phyloP scores from a whole-genome alignment of 2,113 vertebrate species.

The Chaetorhynchus papuensis region DNA sequence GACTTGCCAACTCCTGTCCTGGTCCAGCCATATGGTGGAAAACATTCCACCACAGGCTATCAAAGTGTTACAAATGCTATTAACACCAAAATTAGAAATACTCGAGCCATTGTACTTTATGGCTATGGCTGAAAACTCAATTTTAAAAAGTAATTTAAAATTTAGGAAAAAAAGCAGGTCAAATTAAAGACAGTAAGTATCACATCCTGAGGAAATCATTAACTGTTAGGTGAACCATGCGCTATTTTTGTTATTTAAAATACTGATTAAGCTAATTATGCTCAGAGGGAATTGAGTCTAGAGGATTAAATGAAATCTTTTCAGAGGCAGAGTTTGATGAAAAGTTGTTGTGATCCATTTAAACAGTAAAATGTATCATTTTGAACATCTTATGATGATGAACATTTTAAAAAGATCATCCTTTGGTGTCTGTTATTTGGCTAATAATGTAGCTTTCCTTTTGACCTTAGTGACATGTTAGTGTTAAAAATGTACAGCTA shows the following conservation, averaged over 20 bases:
- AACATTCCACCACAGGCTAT: background rate
- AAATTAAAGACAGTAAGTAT: background rate
- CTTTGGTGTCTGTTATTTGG: background rate
- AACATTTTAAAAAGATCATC: background rate
- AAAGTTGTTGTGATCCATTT: background rate
- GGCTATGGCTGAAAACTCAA: background rate
- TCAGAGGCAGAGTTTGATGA: background rate
- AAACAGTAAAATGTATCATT: background rate
- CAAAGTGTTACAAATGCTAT: background rate
- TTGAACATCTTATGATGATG: background rate
- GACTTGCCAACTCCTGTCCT: background rate
- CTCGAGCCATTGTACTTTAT: background rate
- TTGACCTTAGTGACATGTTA: background rate
- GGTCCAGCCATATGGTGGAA: background rate
- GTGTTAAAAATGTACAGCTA: background rate
- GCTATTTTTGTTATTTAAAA: slow-evolving; percentile 29
- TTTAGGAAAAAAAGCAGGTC: background rate
- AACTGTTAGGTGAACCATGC: background rate
- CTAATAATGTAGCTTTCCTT: background rate
- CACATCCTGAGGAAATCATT: background rate
- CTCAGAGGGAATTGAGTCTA: background rate
- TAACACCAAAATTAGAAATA: background rate
- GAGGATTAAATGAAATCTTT: background rate
- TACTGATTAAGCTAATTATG: slow-evolving; percentile 14
- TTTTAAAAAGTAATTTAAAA: background rate